Evolutionary conservation across 1,140 invertebrate species (phyloP).

Genomic region (Drosophila burlai): DNA sequence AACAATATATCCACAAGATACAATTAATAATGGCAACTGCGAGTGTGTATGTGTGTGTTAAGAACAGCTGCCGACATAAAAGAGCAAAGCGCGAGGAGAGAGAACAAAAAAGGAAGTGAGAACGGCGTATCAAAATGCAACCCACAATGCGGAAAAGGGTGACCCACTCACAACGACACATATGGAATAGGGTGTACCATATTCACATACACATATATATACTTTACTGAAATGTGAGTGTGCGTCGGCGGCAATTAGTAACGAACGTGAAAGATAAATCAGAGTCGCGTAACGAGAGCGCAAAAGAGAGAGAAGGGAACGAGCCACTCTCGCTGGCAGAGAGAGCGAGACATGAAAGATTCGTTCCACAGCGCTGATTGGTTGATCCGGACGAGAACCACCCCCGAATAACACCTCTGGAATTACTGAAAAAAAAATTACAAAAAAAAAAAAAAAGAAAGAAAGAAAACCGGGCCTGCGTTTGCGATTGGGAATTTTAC

Average conservation of each 20-base stretch:
- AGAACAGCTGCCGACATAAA: conserved; percentile 61
- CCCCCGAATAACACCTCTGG: conserved; percentile 28
- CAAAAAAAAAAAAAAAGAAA: neutral
- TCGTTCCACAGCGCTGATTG: conserved; percentile 69
- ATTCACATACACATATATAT: neutral
- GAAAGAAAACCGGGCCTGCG: conserved; percentile 36
- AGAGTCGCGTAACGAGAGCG: conserved; percentile 28
- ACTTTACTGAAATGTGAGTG: neutral
- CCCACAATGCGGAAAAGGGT: conserved; percentile 63
- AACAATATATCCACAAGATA: conserved; percentile 41
- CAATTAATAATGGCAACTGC: conserved; percentile 72
- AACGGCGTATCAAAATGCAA: conserved; percentile 80
- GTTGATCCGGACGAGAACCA: conserved; percentile 16
- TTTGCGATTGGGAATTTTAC: conserved; percentile 61
- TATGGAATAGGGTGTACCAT: conserved; percentile 10
- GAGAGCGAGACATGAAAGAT: conserved; percentile 1
- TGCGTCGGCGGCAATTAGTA: conserved; percentile 65
- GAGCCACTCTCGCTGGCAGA: neutral
- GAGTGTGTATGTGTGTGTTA: conserved; percentile 7
- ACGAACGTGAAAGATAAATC: conserved; percentile 67
- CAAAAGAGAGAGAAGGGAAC: neutral
- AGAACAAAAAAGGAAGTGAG: conserved; percentile 27
- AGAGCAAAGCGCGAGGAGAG: conserved; percentile 45
- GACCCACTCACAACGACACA: conserved; percentile 12
- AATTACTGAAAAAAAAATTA: conserved; percentile 6